A percentile compares a stretch with the other conserved stretches of the same genome.
phyloP scores from a whole-genome alignment of 1,140 invertebrate genomes.

The Macrotrachela quadricornifera region DNA sequence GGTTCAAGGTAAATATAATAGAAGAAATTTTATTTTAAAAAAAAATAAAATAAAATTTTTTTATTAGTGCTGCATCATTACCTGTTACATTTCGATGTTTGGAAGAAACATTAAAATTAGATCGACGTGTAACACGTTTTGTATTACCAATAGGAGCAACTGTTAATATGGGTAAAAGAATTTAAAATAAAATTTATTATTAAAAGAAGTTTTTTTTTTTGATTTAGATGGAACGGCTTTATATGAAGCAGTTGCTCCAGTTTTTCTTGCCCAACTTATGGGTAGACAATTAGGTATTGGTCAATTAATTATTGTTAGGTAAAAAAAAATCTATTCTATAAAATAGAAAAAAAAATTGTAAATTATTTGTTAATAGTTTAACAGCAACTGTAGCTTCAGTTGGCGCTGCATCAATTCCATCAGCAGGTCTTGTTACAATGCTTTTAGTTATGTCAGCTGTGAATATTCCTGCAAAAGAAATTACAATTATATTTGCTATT shows the following conservation, averaged over 20 bases:
- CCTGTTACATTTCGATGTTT: slow-evolving; percentile 64
- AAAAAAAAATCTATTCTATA: slow-evolving; percentile 9
- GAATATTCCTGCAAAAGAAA: slow-evolving; percentile 10
- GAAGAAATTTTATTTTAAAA: not conserved
- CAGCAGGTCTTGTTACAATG: slow-evolving; percentile 11
- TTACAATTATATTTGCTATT: slow-evolving; percentile 9
- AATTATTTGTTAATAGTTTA: slow-evolving; percentile 9
- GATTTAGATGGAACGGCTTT: not conserved
- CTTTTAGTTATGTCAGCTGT: slow-evolving; percentile 10
- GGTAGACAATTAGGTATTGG: slow-evolving; percentile 35
- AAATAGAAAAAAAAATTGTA: not conserved
- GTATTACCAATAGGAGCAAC: slow-evolving; percentile 31
- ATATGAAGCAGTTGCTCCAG: slow-evolving; percentile 7
- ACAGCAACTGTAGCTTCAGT: slow-evolving; percentile 5
- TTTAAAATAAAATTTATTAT: not conserved
- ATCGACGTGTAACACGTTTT: slow-evolving; percentile 16
- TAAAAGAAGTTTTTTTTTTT: not conserved
- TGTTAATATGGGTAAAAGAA: slow-evolving; percentile 35
- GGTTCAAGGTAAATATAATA: slow-evolving; percentile 10
- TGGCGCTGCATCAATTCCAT: slow-evolving; percentile 7
- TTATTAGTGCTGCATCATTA: slow-evolving; percentile 66
- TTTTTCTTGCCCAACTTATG: slow-evolving; percentile 37
- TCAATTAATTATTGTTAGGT: slow-evolving; percentile 57
- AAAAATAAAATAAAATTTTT: not conserved
- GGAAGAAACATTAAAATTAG: slow-evolving; percentile 34